A percentile compares a stretch with the other conserved stretches of the same genome.
Evolutionary conservation across 2,113 vertebrate genomes (phyloP).

Genomic region (Eubucco bourcierii): DNA sequence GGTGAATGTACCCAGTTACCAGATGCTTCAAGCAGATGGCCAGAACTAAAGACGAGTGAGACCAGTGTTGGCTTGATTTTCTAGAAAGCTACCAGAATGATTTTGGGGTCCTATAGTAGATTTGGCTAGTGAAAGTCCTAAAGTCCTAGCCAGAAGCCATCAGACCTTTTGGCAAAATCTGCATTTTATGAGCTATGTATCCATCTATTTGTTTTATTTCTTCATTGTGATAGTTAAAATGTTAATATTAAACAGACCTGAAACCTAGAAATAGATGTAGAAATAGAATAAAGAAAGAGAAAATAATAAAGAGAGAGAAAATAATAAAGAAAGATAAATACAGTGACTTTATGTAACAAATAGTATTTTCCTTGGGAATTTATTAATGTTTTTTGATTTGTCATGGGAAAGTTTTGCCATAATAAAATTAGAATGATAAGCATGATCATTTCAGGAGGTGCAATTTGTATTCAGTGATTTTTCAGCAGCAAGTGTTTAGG

Average conservation of each 20-base stretch:
- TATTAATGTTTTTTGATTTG: neutral
- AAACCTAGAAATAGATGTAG: neutral
- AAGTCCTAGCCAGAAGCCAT: constrained; percentile 4
- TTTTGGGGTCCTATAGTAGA: neutral
- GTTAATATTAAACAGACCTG: neutral
- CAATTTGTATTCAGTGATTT: neutral
- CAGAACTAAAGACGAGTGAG: constrained; percentile 39
- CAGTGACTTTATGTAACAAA: neutral
- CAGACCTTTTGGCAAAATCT: neutral
- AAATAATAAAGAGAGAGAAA: too few relatives aligned
- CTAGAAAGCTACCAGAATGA: neutral
- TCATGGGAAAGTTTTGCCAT: neutral
- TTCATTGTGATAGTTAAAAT: neutral
- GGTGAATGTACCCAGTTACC: constrained; percentile 59
- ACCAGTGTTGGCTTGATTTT: constrained; percentile 45
- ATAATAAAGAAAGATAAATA: too few relatives aligned
- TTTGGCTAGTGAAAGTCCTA: neutral
- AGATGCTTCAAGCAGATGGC: constrained; percentile 69
- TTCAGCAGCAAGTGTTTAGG: neutral
- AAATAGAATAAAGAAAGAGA: too few relatives aligned
- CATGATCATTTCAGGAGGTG: neutral
- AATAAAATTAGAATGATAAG: neutral
- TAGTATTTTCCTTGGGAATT: neutral
- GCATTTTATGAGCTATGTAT: neutral
- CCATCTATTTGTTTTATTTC: neutral